Conservation (phyloP, 2,888 invertebrate genomes). For the Drosophila kanekoi region DNA sequence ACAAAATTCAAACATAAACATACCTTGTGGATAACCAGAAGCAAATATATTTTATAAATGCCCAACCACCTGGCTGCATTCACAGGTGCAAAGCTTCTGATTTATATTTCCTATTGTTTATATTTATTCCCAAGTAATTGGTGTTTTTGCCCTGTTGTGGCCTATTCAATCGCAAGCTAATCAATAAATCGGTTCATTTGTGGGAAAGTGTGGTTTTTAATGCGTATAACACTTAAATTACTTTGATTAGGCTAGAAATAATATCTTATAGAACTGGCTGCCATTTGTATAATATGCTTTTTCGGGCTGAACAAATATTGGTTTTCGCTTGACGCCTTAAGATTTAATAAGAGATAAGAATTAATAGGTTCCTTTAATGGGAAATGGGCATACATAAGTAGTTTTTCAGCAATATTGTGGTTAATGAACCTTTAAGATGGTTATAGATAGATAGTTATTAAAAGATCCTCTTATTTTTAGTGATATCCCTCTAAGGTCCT, state of each 20-base stretch:
- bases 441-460: too few relatives aligned
- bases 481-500: too few relatives aligned
- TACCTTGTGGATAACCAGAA: background rate
- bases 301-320: background rate
- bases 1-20: constrained; percentile 7
- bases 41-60: background rate
- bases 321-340: too few relatives aligned
- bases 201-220: too few relatives aligned
- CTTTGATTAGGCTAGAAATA: background rate
- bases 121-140: background rate
- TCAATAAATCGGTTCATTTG: constrained; percentile 15
- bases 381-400: too few relatives aligned
- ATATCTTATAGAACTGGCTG: background rate
- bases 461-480: too few relatives aligned
- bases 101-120: constrained; percentile 12
- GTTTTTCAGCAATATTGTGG: too few relatives aligned
- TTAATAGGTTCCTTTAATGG: too few relatives aligned
- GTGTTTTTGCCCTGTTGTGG: background rate
- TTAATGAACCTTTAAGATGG: too few relatives aligned
- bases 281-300: background rate
- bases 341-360: too few relatives aligned
- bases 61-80: background rate
- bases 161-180: background rate
- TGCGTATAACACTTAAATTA: background rate
- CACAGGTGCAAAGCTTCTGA: background rate